phyloP scores from a whole-genome alignment of 2,888 invertebrate genomes.

The Halocaridina rubra region DNA sequence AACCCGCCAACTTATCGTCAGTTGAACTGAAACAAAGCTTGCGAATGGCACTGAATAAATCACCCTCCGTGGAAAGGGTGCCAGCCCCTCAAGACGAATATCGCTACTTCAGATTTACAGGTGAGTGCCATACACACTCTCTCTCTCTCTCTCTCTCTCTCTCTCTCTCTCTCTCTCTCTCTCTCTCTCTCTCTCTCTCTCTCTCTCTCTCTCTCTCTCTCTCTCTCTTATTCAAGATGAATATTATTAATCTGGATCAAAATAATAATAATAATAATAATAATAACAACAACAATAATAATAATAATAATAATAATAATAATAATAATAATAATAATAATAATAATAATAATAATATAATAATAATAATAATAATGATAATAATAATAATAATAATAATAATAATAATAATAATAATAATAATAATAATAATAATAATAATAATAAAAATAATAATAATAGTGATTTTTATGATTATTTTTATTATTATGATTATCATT shows the following conservation, averaged over 20 bases:
- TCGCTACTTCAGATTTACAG: slow-evolving; percentile 56
- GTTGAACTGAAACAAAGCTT: slow-evolving; percentile 60
- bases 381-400: not conserved
- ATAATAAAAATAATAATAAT: not conserved
- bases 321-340: not conserved
- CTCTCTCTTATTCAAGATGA: not conserved
- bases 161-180: not conserved
- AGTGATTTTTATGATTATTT: no score
- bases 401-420: not conserved
- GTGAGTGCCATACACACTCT: slow-evolving; percentile 1
- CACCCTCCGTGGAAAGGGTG: slow-evolving; percentile 50
- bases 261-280: not conserved
- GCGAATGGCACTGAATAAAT: slow-evolving; percentile 58
- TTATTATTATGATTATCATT: no score
- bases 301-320: not conserved
- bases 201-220: not conserved
- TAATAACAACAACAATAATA: not conserved
- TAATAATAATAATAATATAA: not conserved
- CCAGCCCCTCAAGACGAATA: slow-evolving; percentile 36
- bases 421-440: not conserved
- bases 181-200: not conserved
- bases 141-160: not conserved
- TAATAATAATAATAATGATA: not conserved
- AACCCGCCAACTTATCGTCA: slow-evolving; percentile 43
- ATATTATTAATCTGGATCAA: not conserved